These are phyloP conservation scores for Fukomys damarensis DNA, from an alignment of 2,113 vertebrate species.

Conservation along the genomic window DNA sequence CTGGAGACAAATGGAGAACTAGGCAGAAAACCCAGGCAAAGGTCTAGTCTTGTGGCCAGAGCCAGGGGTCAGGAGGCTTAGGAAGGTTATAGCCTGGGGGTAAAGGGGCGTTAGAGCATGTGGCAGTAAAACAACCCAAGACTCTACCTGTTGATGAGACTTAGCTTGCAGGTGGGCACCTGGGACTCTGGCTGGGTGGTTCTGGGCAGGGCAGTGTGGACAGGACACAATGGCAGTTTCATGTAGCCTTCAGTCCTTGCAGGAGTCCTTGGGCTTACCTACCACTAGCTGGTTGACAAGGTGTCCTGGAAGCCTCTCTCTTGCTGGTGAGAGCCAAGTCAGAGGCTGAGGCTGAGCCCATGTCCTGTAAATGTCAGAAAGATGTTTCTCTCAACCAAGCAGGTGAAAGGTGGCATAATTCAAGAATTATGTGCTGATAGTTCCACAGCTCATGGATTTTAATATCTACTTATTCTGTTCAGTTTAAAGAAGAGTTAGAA, in stretches of 20 bases:
- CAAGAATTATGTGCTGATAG: background rate
- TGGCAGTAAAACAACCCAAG: background rate
- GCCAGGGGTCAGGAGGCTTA: background rate
- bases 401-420: background rate
- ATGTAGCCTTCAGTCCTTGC: background rate
- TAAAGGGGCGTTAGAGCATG: background rate
- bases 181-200: background rate
- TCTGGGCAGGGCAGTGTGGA: background rate
- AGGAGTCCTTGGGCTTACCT: background rate
- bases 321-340: background rate
- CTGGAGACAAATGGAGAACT: background rate
- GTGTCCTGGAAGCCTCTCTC: background rate
- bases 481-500: background rate
- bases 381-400: background rate
- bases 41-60: background rate
- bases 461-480: background rate
- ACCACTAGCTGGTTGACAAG: background rate
- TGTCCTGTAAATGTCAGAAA: background rate
- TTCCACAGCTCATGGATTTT: background rate
- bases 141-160: background rate
- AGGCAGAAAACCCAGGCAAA: background rate
- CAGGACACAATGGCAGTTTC: background rate
- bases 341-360: background rate
- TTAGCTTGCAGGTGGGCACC: background rate
- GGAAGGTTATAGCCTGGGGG: background rate